Evolutionary conservation across 2,113 vertebrate genomes (phyloP).

Genomic region (Okapia johnstoni): DNA sequence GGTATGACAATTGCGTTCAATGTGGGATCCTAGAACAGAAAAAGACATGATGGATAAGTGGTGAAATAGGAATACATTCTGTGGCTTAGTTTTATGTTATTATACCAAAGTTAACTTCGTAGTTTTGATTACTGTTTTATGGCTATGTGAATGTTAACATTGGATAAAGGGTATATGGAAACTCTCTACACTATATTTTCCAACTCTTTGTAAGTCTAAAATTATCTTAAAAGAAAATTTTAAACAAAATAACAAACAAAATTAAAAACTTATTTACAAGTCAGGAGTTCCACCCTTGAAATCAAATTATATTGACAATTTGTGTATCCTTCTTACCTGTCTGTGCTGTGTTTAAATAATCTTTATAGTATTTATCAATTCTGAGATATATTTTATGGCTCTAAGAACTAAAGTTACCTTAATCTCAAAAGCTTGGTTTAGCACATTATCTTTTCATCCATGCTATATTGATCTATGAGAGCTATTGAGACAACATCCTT

Average conservation of each 20-base stretch:
- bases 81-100: neutral
- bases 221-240: neutral
- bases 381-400: neutral
- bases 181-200: neutral
- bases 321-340: neutral
- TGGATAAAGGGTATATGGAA: neutral
- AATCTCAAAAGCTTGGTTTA: neutral
- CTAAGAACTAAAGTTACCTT: neutral
- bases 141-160: neutral
- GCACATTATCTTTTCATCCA: neutral
- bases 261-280: neutral
- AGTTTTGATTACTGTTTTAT: neutral
- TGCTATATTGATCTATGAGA: neutral
- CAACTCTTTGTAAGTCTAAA: neutral
- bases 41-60: neutral
- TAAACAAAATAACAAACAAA: neutral
- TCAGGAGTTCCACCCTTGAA: neutral
- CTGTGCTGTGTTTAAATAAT: neutral
- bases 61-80: neutral
- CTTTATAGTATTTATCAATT: neutral
- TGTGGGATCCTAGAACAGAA: neutral
- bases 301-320: neutral
- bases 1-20: neutral
- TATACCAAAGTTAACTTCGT: neutral
- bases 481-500: neutral